A percentile compares a stretch with the other conserved stretches of the same genome.
Conservation (phyloP, 2,113 vertebrate species). For the Gymnobelideus leadbeateri region DNA sequence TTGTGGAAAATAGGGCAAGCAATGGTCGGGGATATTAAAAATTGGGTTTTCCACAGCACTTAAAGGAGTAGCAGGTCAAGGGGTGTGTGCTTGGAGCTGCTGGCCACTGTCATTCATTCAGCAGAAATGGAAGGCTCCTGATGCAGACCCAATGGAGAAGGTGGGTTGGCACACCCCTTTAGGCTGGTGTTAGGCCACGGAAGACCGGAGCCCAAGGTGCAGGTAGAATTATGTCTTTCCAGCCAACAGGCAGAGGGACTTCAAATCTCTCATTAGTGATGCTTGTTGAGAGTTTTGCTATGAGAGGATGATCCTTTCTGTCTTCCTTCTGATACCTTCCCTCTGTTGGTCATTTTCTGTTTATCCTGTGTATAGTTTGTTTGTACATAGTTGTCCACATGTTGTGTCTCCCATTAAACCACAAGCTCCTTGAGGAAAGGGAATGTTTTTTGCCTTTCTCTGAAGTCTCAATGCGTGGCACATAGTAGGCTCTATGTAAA, state of each 20-base stretch:
- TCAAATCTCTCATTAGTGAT: neutral
- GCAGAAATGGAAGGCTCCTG: neutral
- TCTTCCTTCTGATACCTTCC: too few species aligned
- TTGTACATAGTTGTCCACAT: neutral
- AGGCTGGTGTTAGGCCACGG: neutral
- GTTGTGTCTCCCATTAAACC: neutral
- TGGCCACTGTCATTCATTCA: neutral
- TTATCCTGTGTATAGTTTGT: neutral
- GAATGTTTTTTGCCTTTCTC: neutral
- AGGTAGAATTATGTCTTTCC: neutral
- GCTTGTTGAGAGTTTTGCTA: neutral
- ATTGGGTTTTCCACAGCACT: neutral
- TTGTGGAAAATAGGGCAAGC: neutral
- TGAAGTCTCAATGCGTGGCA: neutral
- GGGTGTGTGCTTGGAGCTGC: neutral
- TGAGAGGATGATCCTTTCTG: too few species aligned
- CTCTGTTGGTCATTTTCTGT: neutral
- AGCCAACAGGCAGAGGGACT: neutral
- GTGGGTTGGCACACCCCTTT: too few species aligned
- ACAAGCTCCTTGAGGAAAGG: neutral
- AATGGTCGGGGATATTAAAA: neutral
- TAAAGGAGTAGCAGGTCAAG: neutral
- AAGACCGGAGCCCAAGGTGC: neutral
- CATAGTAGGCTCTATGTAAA: neutral
- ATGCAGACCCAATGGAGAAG: neutral